Evolutionary conservation across 1,140 invertebrate species (phyloP), one percentile per base, ranked within the genome.

Genomic region (Papilio machaon): DNA sequence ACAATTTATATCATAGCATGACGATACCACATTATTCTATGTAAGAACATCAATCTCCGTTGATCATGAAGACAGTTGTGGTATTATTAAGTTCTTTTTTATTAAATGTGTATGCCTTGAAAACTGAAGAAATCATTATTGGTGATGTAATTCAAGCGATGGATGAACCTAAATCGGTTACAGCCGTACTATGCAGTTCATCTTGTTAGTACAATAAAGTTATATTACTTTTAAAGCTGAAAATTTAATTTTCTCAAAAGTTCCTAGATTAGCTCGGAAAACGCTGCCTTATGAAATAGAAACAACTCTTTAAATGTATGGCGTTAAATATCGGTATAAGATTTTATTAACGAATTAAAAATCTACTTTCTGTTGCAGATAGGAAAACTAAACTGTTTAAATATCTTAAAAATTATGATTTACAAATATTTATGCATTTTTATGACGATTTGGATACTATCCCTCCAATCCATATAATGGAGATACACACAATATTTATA

Each of bases 181-280:
- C 90, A 58, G 85, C 84, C 19, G 75, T 86, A 74, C 82, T 89
- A 43, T 91, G 91, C 70, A 91, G 87, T 85, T 43, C 85, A 30
- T 75, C 79, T 30, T 75, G 91, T 93, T 86, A 92, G 87, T 80
- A 49, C 54, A 58, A 60, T 2, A 73, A 58, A 15, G 49, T 74
- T 79, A 79, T 81, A 81, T 79, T 52, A 23, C 80, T 82, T 79
- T 83, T 30, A 30, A 30, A 30, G 78, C 76, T 19, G 64, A 11
- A 10, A 60, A n/a, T 10, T 60, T 60, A 23, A 19, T 58, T 58
- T 60, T 60, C 7, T 8, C 58, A 23, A 23, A 19, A 60, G 15
- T 19, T 60, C 0, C 19, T 23, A 9, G 19, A 23, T 60, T 19
- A 19, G n/a, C 17, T 60, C 58, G 9, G n/a, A 60, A 60, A 23